Evolutionary conservation across 2,113 vertebrate genomes (phyloP).

Genomic region (Centrocercus urophasianus): DNA sequence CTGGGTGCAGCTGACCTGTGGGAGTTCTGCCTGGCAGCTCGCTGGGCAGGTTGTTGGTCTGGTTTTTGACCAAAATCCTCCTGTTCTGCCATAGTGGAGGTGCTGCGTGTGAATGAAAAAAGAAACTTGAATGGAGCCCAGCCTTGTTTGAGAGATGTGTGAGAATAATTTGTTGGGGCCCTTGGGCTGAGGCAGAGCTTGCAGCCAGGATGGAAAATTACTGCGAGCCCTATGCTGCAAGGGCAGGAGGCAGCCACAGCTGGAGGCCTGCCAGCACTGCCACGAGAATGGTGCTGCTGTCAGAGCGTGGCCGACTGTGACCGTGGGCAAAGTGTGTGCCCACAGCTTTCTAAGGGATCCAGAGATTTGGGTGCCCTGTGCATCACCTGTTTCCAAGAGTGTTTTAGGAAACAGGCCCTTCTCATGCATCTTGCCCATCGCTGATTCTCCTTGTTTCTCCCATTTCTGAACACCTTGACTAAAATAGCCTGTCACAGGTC

Average conservation of each 20-base stretch:
- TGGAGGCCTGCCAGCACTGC: background rate
- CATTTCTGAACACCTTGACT: background rate
- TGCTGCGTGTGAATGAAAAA: background rate
- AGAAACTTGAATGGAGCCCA: background rate
- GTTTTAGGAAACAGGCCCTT: background rate
- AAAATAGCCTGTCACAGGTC: background rate
- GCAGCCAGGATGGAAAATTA: slow-evolving; percentile 65
- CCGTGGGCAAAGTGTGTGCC: background rate
- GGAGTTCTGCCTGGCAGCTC: background rate
- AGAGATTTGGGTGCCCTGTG: background rate
- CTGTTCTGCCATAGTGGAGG: background rate
- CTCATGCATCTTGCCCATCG: background rate
- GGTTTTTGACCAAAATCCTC: background rate
- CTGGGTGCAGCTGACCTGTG: background rate
- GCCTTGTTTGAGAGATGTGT: background rate
- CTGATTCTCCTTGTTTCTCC: background rate
- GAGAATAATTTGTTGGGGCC: background rate
- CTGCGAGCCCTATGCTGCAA: background rate
- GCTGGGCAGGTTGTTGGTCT: background rate
- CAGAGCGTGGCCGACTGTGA: background rate
- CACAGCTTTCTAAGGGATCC: background rate
- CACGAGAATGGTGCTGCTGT: background rate
- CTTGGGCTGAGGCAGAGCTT: background rate
- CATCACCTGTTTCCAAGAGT: background rate
- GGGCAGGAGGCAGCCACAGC: background rate